Evolutionary conservation across 1,140 invertebrate species (phyloP), one percentile per base, ranked within the genome.

Genomic region (Drosophila bocki): DNA sequence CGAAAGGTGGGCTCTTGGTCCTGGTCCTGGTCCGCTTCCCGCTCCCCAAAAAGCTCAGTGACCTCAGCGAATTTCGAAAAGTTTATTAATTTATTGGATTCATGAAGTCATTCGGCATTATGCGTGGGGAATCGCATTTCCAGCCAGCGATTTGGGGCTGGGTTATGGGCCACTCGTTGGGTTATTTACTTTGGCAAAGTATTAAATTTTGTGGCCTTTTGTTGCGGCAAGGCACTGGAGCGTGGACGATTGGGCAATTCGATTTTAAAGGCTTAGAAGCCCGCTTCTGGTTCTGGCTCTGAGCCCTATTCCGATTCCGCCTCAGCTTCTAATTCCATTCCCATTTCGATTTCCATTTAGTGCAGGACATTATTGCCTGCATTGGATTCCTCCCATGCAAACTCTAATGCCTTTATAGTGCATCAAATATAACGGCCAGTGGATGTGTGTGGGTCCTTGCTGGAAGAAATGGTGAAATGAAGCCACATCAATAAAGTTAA

Each of bases 11-110:
- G 57, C 69, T 51, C 60, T 54, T 26, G 37, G 37, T 54, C 22
- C 22, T 22, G 22, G 22, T 22, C 22, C 22, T 22, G 22, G 22
- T 2, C 22, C 60, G 2, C 0, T 26, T 26, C 12, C 62, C 53
- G 35, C 61, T 65, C 37, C 37, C 65, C 65, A 39, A 41, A 48
- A 67, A 61, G 77, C 83, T 65, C 84, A 87, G 87, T 87, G 84
- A 87, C 84, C 84, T 87, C 84, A 90, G 84, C 84, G 85, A 90
- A 84, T 87, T 87, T 88, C 80, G 35, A 84, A 87, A 87, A 87
- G 84, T 87, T 87, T 87, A 87, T 87, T 87, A 88, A 87, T 87
- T 90, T 87, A 87, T 87, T 87, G 85, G 80, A 87, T 87, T 87
- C 86, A 87, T 87, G 84, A 87, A 87, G 84, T 87, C 84, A 88